These are phyloP conservation scores for Noctua fimbriata DNA, from an alignment of 2,888 invertebrate genomes.

Conservation along the genomic window DNA sequence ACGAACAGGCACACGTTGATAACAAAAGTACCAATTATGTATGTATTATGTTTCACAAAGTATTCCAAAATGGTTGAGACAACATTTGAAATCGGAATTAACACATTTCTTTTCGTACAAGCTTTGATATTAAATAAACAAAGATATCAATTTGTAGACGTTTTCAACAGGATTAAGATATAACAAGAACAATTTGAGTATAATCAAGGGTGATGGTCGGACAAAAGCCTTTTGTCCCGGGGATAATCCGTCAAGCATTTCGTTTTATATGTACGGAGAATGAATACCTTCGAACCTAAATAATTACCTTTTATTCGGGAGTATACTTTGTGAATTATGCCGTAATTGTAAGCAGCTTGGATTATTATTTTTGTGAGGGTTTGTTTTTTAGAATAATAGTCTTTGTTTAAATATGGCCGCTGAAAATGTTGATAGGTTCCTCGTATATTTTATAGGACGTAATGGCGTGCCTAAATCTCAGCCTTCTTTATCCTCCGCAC, in stretches of 20 bases:
- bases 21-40: conserved; percentile 34
- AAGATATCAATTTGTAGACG: conserved; percentile 65
- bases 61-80: conserved; percentile 10
- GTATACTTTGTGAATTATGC: conserved; percentile 46
- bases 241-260: conserved; percentile 67
- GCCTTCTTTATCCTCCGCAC: conserved; percentile 9
- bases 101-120: conserved; percentile 48
- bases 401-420: conserved; percentile 9
- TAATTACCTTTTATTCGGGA: conserved; percentile 58
- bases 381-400: conserved; percentile 23
- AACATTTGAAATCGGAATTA: conserved; percentile 36
- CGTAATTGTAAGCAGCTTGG: conserved; percentile 39
- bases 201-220: conserved; percentile 64
- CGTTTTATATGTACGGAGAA: conserved; percentile 56
- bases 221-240: conserved; percentile 66
- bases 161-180: conserved; percentile 65
- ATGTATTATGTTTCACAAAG: conserved; percentile 4
- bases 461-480: conserved; percentile 27
- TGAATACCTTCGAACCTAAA: conserved; percentile 58
- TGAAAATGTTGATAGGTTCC: conserved; percentile 8
- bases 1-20: not conserved
- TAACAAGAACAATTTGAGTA: conserved; percentile 68
- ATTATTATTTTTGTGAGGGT: conserved; percentile 28
- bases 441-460: conserved; percentile 17
- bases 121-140: conserved; percentile 62